phyloP scores from a whole-genome alignment of 2,797 vertebrate genomes.

The Rhabdophis nuchalis region DNA sequence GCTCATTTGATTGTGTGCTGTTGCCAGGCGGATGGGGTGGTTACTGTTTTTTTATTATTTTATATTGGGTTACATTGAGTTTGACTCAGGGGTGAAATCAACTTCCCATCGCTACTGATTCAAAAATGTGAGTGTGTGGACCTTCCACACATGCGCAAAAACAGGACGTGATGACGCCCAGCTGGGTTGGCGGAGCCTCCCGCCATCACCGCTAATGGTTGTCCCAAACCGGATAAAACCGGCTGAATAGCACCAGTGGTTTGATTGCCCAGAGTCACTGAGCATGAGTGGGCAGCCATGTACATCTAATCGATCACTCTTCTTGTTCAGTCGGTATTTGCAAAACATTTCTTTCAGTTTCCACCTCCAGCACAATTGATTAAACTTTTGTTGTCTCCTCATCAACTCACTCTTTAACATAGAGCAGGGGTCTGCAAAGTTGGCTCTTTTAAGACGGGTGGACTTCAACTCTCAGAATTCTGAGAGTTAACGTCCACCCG shows the following conservation, averaged over 20 bases:
- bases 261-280: neutral
- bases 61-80: neutral
- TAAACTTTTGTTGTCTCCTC: neutral
- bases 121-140: too few species aligned
- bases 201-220: too few species aligned
- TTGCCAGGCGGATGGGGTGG: too few species aligned
- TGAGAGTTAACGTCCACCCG: too few species aligned
- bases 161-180: too few species aligned
- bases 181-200: too few species aligned
- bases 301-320: neutral
- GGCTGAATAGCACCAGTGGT: neutral
- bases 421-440: too few species aligned
- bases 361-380: neutral
- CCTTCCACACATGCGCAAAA: too few species aligned
- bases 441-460: too few species aligned
- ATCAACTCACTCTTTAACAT: neutral
- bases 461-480: too few species aligned
- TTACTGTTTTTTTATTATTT: neutral
- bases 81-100: neutral
- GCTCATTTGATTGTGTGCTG: neutral
- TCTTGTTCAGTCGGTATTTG: neutral
- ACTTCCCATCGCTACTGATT: too few species aligned
- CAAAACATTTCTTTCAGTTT: neutral
- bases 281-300: neutral
- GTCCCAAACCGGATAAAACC: too few species aligned